These are phyloP conservation scores for Phyllotreta cruciferae DNA, from an alignment of 2,888 invertebrate species.

Conservation along the genomic window DNA sequence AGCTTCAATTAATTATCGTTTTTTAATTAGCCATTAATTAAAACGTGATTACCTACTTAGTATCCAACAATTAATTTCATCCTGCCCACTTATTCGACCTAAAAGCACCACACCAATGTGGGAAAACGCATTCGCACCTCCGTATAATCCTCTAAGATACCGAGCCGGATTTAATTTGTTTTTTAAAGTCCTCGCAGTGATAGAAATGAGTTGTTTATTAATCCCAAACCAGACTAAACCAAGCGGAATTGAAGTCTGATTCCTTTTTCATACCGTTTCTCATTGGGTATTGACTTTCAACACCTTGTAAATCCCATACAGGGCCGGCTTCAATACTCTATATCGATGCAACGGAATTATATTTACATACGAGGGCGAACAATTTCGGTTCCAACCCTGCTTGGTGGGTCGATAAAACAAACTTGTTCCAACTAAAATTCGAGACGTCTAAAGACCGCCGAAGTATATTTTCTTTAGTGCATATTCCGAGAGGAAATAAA, in stretches of 20 bases:
- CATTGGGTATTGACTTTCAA: constrained; percentile 1
- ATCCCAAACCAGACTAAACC: background rate
- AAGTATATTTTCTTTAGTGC: constrained; percentile 21
- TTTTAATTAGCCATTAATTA: constrained; percentile 1
- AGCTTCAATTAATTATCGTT: background rate
- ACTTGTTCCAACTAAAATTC: constrained; percentile 5
- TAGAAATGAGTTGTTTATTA: no score
- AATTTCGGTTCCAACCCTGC: background rate
- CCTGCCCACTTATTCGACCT: no score
- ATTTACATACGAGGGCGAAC: background rate
- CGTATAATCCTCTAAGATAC: no score
- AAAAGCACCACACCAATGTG: no score
- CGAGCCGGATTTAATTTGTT: no score
- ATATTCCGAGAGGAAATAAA: constrained; percentile 21
- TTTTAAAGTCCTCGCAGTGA: no score
- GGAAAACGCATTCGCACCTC: no score
- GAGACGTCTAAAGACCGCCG: constrained; percentile 7
- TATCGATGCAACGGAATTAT: background rate
- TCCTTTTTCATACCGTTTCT: background rate
- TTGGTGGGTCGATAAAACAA: constrained; percentile 10
- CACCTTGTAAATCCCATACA: background rate
- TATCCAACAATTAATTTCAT: background rate
- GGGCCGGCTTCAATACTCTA: background rate
- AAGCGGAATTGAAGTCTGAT: constrained; percentile 2
- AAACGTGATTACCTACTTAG: background rate